Percentiles rank a stretch among this genome's conserved stretches.
Evolutionary conservation across 2,888 invertebrate genomes (phyloP).

Genomic region (Nomada hirtipes): DNA sequence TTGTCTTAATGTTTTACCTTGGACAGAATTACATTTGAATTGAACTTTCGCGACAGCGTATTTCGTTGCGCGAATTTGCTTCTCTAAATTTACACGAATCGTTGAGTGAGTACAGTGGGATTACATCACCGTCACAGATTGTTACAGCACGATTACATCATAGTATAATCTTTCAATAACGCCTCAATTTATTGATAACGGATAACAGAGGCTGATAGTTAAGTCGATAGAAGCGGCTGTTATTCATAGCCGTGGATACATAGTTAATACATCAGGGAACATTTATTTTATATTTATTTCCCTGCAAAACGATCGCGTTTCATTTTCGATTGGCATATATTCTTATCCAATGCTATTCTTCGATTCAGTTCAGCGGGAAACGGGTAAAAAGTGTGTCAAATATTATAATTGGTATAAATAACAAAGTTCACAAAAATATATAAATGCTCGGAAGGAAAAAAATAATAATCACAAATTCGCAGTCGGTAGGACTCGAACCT

Average conservation of each 20-base stretch:
- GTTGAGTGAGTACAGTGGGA: background rate
- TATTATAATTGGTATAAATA: too few relatives aligned
- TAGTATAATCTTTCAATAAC: conserved; percentile 28
- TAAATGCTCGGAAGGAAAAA: background rate
- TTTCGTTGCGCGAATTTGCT: background rate
- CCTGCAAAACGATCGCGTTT: too few relatives aligned
- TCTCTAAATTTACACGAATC: background rate
- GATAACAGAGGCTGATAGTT: conserved; percentile 7
- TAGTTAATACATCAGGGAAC: too few relatives aligned
- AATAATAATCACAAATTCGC: conserved; percentile 83
- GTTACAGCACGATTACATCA: conserved; percentile 11
- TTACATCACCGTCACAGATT: background rate
- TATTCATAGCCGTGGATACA: background rate
- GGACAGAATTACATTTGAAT: too few relatives aligned
- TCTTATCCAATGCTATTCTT: too few relatives aligned
- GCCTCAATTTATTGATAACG: conserved; percentile 25
- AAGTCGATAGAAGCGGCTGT: background rate
- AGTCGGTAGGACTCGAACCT: conserved; percentile 96
- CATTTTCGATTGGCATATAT: too few relatives aligned
- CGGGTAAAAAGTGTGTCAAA: too few relatives aligned
- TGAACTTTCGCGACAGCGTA: too few relatives aligned
- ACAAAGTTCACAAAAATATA: background rate
- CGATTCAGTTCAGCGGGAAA: too few relatives aligned
- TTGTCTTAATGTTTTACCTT: too few relatives aligned
- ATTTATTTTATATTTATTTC: too few relatives aligned